Evolutionary conservation across 2,888 invertebrate genomes (phyloP), one percentile per base, ranked within the genome.

Genomic region (Altica lythri): DNA sequence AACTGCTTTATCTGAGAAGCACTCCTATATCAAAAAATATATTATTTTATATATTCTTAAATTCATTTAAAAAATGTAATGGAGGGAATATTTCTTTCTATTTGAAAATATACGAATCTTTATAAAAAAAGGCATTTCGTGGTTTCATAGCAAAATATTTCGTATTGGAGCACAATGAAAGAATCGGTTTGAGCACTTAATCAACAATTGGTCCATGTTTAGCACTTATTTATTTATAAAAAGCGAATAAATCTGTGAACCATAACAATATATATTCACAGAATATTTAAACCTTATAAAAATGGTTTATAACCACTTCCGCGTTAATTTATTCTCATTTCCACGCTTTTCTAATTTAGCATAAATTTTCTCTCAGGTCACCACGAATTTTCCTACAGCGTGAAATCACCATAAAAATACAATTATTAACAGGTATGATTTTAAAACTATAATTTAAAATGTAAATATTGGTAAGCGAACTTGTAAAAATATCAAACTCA

Each of bases 21-120:
- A 65, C 65, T 69, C 68, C 69, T 69, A 70, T 71, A 68, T 69
- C 65, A 70, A 71, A 73, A 73, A 71, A 59, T 57, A 59, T 59
- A 59, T 57, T 53, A 34, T 44, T 52, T 51, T 55, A 61, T 54
- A 51, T 47, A 50, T 45, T 19, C 30, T 38, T 48, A 38, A 57
- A 43, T 60, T 70, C 73, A 70, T 62, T 63, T 67, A 67, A 68
- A 71, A 70, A 68, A 64, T 60, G 52, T 62, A 59, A 63, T 67
- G 74, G 74, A 74, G 74, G 72, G 74, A 74, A 75, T 74, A 75
- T 74, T 69, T 65, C 67, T 70, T 71, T 63, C 68, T 69, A 68
- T 60, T 66, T 64, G 66, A 66, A 66, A 59, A 64, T 64, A 64
- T 63, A 59, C 45, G 58, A 59, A 52, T 63, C 51, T 61, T 55